phyloP scores from a whole-genome alignment of 2,797 vertebrate genomes.

The Caiman crocodilus region DNA sequence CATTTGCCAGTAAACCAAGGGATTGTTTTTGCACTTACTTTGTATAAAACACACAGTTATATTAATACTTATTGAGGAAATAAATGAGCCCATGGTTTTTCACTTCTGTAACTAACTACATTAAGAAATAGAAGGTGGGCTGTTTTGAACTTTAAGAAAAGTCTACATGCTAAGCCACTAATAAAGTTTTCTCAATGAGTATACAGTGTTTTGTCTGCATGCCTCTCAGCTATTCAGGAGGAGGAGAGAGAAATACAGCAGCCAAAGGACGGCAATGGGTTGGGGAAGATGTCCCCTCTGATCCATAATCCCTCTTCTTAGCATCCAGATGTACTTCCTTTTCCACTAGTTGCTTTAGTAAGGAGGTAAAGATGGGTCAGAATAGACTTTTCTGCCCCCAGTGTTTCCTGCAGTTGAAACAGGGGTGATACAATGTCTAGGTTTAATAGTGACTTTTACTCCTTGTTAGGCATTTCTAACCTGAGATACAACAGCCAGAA shows the following conservation, averaged over 20 bases:
- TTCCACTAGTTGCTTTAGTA: background rate
- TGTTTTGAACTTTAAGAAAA: constrained; percentile 23
- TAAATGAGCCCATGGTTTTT: constrained; percentile 6
- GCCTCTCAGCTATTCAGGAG: constrained; percentile 7
- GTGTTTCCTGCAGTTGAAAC: background rate
- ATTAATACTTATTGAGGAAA: constrained; percentile 2
- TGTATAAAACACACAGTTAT: background rate
- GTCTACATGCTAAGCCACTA: constrained; percentile 26
- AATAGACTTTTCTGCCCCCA: background rate
- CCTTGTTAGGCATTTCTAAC: background rate
- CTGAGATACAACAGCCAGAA: background rate
- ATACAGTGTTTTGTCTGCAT: background rate
- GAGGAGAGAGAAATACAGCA: background rate
- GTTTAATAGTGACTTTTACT: background rate
- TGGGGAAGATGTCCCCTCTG: background rate
- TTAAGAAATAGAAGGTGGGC: constrained; percentile 20
- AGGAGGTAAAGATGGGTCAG: background rate
- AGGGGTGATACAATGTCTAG: background rate
- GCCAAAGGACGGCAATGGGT: background rate
- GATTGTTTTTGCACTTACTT: background rate
- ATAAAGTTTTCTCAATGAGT: constrained; percentile 25
- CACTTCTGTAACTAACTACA: background rate
- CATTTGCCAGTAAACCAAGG: background rate
- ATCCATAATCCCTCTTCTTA: background rate
- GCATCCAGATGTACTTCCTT: background rate